Evolutionary conservation across 2,113 vertebrate genomes (phyloP).

Genomic region (Archocentrus centrarchus): DNA sequence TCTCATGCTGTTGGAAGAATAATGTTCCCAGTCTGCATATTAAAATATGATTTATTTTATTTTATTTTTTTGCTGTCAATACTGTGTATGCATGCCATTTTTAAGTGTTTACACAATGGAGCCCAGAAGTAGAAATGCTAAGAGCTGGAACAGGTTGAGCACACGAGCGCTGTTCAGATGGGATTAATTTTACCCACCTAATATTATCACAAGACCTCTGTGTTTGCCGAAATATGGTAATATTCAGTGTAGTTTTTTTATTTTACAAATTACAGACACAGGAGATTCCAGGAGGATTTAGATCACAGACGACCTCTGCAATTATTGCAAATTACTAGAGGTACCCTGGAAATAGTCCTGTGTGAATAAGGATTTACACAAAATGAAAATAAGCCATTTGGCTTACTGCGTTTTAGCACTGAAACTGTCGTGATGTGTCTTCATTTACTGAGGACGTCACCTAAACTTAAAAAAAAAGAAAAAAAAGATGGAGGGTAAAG

Average conservation of each 20-base stretch:
- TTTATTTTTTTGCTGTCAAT: neutral
- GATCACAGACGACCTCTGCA: slow-evolving; percentile 1
- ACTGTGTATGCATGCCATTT: neutral
- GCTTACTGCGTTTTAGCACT: neutral
- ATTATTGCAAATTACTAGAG: slow-evolving; percentile 10
- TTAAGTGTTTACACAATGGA: neutral
- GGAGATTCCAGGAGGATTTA: neutral
- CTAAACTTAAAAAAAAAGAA: neutral
- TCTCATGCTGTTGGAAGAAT: neutral
- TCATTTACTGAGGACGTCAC: neutral
- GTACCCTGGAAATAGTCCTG: neutral
- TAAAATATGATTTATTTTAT: no score
- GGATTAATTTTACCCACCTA: neutral
- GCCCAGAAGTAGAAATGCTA: neutral
- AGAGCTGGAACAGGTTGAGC: slow-evolving; percentile 1
- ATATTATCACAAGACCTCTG: slow-evolving; percentile 18
- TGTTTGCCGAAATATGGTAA: neutral
- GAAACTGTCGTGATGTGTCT: neutral
- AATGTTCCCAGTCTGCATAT: no score
- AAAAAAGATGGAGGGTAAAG: neutral
- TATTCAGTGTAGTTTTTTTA: neutral
- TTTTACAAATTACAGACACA: neutral
- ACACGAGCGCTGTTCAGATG: neutral
- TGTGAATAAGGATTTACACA: neutral
- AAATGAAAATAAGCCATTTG: slow-evolving; percentile 3